Evolutionary conservation across 92 coral and sea anemone species (phyloP).

Genomic region (Siderastrea siderea): DNA sequence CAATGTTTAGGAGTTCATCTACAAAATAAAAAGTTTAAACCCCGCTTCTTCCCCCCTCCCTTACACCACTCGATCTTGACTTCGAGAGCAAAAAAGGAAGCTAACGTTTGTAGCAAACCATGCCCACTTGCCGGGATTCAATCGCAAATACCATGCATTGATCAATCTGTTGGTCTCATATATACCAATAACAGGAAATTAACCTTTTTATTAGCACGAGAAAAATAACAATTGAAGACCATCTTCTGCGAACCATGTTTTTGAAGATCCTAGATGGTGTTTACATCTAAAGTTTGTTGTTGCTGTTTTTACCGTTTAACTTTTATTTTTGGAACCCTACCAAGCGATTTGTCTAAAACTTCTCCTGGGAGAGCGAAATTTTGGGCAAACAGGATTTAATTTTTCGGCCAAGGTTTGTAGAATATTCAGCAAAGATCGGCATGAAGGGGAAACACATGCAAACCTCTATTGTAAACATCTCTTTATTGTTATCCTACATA

Average conservation of each 20-base stretch:
- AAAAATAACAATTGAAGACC: background rate
- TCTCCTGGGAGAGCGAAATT: too few relatives aligned
- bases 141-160: background rate
- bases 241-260: background rate
- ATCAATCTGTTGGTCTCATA: background rate
- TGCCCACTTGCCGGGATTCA: background rate
- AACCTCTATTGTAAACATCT: background rate
- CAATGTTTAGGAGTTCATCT: too few relatives aligned
- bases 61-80: too few relatives aligned
- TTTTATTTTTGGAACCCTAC: background rate
- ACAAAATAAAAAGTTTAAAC: too few relatives aligned
- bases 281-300: background rate
- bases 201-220: background rate
- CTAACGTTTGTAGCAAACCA: too few relatives aligned
- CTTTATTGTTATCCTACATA: background rate
- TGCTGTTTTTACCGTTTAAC: background rate
- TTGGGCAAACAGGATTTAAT: too few relatives aligned
- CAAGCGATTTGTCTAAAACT: too few relatives aligned
- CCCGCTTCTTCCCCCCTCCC: too few relatives aligned
- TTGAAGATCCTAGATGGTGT: background rate
- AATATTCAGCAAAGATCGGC: background rate
- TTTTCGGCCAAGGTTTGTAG: background rate
- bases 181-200: constrained; percentile 12
- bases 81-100: too few relatives aligned
- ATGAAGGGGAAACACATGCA: background rate